Evolutionary conservation across 2,888 invertebrate species (phyloP).

Genomic region (Bimastos eiseni): DNA sequence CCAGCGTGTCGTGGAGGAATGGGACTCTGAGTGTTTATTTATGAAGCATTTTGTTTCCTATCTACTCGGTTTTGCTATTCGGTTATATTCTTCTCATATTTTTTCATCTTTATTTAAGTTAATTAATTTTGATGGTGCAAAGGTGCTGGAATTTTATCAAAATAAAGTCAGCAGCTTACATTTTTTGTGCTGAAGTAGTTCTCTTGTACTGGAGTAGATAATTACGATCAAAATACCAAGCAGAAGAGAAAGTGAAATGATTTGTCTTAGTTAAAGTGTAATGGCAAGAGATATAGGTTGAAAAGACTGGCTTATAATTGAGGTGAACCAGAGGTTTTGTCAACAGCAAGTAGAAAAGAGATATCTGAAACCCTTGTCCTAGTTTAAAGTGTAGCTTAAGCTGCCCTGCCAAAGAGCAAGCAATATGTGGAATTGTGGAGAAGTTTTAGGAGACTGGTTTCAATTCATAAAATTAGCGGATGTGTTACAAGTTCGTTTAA

Average conservation of each 20-base stretch:
- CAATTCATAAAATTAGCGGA: neutral
- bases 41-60: neutral
- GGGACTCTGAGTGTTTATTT: slow-evolving; percentile 46
- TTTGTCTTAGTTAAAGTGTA: neutral
- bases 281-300: too few relatives aligned
- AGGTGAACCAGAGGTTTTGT: too few relatives aligned
- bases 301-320: too few relatives aligned
- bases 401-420: neutral
- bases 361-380: neutral
- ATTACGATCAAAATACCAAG: too few relatives aligned
- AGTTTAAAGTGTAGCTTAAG: neutral
- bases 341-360: neutral
- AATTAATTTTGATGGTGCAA: neutral
- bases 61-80: neutral
- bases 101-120: neutral
- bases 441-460: neutral
- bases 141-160: neutral
- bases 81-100: neutral
- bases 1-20: slow-evolving; percentile 56
- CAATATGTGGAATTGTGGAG: neutral
- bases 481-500: too few relatives aligned
- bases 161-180: neutral
- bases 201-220: too few relatives aligned
- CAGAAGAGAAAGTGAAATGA: neutral
- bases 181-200: too few relatives aligned